These are phyloP conservation scores for Glareola pratincola DNA, from an alignment of 2,113 vertebrate species.

Conservation along the genomic window DNA sequence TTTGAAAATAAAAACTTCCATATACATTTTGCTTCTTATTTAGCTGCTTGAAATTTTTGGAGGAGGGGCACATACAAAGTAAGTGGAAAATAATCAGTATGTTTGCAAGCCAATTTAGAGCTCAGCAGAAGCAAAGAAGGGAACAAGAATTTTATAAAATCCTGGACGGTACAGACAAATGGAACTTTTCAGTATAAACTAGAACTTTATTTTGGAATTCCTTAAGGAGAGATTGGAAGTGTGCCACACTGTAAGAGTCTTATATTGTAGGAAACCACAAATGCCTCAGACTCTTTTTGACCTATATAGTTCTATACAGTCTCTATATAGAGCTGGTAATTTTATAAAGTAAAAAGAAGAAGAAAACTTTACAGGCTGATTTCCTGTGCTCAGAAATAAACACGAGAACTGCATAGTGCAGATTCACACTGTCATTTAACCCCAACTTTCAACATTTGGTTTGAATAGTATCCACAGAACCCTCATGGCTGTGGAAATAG, in stretches of 20 bases:
- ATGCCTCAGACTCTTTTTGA: not conserved
- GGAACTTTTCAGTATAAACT: not conserved
- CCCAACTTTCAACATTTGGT: not conserved
- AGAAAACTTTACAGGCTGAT: not conserved
- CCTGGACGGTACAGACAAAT: not conserved
- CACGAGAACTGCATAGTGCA: not conserved
- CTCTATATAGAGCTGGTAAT: slow-evolving; percentile 18
- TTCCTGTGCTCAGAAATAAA: not conserved
- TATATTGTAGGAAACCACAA: not conserved
- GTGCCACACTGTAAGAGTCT: not conserved
- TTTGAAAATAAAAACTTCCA: not conserved
- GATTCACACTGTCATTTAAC: not conserved
- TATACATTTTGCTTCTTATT: not conserved
- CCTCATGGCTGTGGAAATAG: not conserved
- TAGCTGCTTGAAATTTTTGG: not conserved
- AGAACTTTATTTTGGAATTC: slow-evolving; percentile 26
- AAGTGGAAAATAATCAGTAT: not conserved
- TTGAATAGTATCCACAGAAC: not conserved
- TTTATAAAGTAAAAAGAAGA: not conserved
- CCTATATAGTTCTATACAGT: not conserved
- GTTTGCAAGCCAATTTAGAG: not conserved
- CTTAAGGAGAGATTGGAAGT: not conserved
- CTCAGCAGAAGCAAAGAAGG: not conserved
- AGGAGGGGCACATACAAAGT: not conserved
- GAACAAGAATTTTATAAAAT: not conserved